Conservation (phyloP, 53 echinoderm and acorn worm species). For the Arbacia lixula region DNA sequence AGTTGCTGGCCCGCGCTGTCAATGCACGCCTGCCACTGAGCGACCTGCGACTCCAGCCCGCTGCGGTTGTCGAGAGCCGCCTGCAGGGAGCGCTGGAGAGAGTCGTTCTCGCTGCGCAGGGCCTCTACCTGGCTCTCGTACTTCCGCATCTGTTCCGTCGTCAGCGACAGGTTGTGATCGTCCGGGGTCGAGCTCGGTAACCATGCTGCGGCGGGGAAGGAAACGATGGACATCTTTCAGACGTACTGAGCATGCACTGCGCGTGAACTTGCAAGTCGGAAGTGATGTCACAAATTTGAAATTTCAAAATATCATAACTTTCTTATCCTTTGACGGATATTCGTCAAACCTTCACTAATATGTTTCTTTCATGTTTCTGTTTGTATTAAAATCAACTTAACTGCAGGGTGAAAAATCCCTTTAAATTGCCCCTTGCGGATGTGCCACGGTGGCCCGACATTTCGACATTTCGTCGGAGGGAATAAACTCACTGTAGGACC, state of each 20-base stretch:
- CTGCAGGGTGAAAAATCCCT: background rate
- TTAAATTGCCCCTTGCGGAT: background rate
- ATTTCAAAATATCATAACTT: no score
- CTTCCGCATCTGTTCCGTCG: conserved; percentile 50
- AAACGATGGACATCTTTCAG: background rate
- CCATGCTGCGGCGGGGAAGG: background rate
- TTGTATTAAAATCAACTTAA: no score
- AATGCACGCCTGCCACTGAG: conserved; percentile 50
- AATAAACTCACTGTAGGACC: no score
- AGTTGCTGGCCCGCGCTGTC: conserved; percentile 51
- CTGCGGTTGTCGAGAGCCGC: conserved; percentile 38
- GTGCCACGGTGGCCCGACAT: no score
- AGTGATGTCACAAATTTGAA: no score
- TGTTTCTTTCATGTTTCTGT: no score
- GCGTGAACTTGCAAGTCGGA: background rate
- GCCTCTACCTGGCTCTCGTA: conserved; percentile 39
- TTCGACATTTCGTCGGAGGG: no score
- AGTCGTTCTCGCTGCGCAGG: conserved; percentile 25
- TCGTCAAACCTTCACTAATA: no score
- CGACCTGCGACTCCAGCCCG: conserved; percentile 12
- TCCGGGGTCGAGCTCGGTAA: conserved; percentile 15
- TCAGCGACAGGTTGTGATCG: conserved; percentile 31
- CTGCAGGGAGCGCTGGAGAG: conserved; percentile 47
- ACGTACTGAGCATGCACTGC: background rate
- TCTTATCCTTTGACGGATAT: no score